Evolutionary conservation across 2,797 vertebrate species (phyloP).

Genomic region (Meriones psammophilus): DNA sequence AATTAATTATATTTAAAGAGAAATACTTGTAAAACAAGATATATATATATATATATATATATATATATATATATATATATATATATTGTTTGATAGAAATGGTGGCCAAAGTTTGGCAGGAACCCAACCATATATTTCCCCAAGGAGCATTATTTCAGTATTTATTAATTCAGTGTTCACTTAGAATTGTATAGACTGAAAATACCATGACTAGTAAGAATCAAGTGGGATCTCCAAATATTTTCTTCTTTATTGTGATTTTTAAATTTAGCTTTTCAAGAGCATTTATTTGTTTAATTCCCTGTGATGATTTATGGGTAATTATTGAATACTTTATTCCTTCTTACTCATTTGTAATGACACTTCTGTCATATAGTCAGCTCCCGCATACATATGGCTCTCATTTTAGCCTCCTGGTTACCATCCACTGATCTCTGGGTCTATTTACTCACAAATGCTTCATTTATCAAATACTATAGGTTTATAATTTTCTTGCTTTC

Average conservation of each 20-base stretch:
- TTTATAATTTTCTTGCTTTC: slow-evolving; percentile 9
- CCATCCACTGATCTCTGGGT: not conserved
- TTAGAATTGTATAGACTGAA: not conserved
- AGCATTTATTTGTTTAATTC: slow-evolving; percentile 15
- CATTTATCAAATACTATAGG: not conserved
- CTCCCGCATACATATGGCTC: not conserved
- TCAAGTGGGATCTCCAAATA: not conserved
- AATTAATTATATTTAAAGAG: slow-evolving; percentile 40
- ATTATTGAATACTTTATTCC: not conserved
- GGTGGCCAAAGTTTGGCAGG: not conserved
- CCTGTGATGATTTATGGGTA: not conserved
- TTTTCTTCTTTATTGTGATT: not conserved
- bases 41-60: not conserved
- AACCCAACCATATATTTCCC: not conserved
- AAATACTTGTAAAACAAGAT: slow-evolving; percentile 33
- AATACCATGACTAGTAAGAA: slow-evolving; percentile 33
- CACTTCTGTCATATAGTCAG: not conserved
- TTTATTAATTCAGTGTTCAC: slow-evolving; percentile 1
- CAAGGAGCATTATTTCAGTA: not conserved
- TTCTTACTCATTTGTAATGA: not conserved
- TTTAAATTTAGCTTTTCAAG: slow-evolving; percentile 23
- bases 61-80: not conserved
- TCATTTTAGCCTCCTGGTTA: not conserved
- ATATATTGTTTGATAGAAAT: slow-evolving; percentile 21
- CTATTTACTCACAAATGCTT: not conserved